Base-by-base conservation (phyloP, 2,113 vertebrate genomes). In the Vimba vimba region DNA sequence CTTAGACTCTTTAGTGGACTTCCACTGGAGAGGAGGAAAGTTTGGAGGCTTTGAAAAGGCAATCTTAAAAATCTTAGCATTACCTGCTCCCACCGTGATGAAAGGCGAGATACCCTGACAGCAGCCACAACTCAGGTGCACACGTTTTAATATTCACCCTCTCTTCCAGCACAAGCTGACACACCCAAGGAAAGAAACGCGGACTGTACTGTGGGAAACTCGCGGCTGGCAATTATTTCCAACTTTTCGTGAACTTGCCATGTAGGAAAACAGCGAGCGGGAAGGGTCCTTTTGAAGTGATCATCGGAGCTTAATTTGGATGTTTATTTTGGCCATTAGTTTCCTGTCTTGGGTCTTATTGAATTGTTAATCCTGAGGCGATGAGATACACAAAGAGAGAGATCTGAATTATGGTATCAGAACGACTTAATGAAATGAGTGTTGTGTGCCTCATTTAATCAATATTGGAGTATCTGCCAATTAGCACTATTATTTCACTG, bases 391-490 rank as follows among this genome's bases (percentile, higher is more conserved):
- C 84, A 86, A 80, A 87, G 92, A 91, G 85, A 88, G 80, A 86
- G 90, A 94, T 93, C 90, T 80, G 90, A 93, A 93, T 91, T 92
- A 91, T 88, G 86, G 88, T 92, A 91, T 91, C 90, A 79, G 64
- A 69, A 87, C 3, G 89, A 79, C 89, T 88, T 93, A 94, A 94
- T 94, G 93, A 94, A 94, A 90, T 83, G 87, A 93, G 92, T 93
- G 90, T 92, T 93, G 92, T 91, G 90, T 47, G 27, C 90, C 91
- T 93, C 92, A 94, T 94, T 95, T 93, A 95, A 95, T 95, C 93
- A 95, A 95, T 95, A 94, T 95, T 93, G 92, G 89, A 94, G 95
- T 94, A 94, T 95, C 93, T 94, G 90, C 92, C 93, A 95, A 95
- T 95, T 95, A 95, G 90, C 91, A 47, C 90, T 91, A 94, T 94